Conservation (phyloP, 2,888 invertebrate species). For the Orgyia antiqua region DNA sequence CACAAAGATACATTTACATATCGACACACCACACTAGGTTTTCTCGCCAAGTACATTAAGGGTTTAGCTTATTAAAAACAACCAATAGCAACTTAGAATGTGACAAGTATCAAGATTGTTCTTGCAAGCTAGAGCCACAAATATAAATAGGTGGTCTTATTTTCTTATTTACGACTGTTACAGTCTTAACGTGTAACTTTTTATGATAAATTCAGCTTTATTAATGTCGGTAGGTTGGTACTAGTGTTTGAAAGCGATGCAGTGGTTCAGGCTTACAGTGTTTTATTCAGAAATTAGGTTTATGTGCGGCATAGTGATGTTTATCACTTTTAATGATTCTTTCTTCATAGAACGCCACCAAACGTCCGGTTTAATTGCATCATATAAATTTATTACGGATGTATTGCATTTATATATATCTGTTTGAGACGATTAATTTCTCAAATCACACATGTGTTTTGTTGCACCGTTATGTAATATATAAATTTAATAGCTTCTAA, state of each 20-base stretch:
- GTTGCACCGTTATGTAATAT: neutral
- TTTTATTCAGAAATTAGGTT: conserved; percentile 46
- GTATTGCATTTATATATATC: conserved; percentile 8
- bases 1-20: too few species aligned
- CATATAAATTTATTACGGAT: conserved; percentile 25
- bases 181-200: conserved; percentile 69
- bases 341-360: conserved; percentile 35
- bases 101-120: conserved; percentile 37
- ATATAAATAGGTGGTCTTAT: conserved; percentile 70
- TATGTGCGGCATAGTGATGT: conserved; percentile 48
- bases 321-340: conserved; percentile 38
- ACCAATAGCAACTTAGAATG: too few species aligned
- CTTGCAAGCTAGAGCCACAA: conserved; percentile 33
- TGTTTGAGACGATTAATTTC: conserved; percentile 15
- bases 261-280: conserved; percentile 23
- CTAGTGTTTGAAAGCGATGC: conserved; percentile 41
- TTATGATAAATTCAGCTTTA: conserved; percentile 68
- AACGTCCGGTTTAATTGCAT: conserved; percentile 26
- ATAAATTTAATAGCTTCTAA: neutral
- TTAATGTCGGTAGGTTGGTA: conserved; percentile 43
- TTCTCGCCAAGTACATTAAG: too few species aligned
- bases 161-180: conserved; percentile 69
- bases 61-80: too few species aligned
- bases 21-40: too few species aligned
- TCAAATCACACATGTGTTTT: conserved; percentile 5